Conservation (phyloP, 2,888 invertebrate genomes). For the Notodonta ziczac region DNA sequence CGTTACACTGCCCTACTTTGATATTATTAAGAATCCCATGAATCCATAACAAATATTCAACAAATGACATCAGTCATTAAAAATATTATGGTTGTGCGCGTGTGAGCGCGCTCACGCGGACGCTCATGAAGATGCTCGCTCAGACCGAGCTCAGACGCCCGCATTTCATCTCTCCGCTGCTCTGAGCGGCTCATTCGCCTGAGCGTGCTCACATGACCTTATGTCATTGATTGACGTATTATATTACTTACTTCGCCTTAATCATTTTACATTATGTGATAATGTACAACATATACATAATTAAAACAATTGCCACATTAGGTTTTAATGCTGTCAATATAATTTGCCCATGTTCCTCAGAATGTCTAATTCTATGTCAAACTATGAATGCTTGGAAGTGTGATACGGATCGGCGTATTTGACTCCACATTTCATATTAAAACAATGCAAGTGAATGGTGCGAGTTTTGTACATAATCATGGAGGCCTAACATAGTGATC, state of each 20-base stretch:
- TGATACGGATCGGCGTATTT: conserved; percentile 1
- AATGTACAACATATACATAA: neutral
- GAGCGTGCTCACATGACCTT: neutral
- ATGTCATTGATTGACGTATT: neutral
- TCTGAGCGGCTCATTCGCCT: neutral
- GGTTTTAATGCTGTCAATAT: neutral
- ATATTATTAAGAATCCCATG: neutral
- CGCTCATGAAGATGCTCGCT: neutral
- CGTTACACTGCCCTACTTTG: conserved; percentile 3
- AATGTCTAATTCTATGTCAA: neutral
- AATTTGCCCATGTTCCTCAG: neutral
- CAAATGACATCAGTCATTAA: neutral
- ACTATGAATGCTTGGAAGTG: neutral
- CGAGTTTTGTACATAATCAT: conserved; percentile 25
- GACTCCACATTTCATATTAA: neutral
- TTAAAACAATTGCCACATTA: neutral
- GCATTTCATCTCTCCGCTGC: neutral
- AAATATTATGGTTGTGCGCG: neutral
- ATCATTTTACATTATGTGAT: neutral
- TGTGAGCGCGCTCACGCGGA: neutral
- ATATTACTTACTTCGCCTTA: neutral
- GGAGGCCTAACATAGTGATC: conserved; percentile 43
- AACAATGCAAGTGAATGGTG: conserved; percentile 7
- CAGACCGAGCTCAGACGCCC: neutral
- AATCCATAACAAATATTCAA: neutral